A percentile compares a stretch with the other conserved stretches of the same genome.
Conservation (phyloP, 2,797 vertebrate species). For the Pseudomugil tenellus region DNA sequence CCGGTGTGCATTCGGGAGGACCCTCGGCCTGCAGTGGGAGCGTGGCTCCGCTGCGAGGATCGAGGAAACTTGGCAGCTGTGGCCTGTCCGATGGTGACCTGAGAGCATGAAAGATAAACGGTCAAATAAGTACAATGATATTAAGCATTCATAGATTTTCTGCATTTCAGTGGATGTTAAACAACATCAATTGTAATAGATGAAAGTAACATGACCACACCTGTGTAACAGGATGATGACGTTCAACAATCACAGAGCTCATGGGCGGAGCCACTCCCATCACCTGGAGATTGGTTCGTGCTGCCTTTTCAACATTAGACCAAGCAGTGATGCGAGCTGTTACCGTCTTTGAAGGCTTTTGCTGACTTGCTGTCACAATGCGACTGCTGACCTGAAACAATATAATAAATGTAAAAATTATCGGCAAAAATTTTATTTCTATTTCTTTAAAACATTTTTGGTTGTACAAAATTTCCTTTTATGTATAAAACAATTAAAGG, state of each 20-base stretch:
- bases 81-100: slow-evolving; percentile 93
- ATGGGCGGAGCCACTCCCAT: slow-evolving; percentile 91
- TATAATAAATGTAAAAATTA: not conserved
- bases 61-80: slow-evolving; percentile 89
- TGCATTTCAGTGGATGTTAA: not conserved
- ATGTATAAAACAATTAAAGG: too few relatives aligned
- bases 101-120: slow-evolving; percentile 46
- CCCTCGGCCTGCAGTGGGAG: slow-evolving; percentile 64
- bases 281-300: slow-evolving; percentile 83
- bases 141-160: not conserved
- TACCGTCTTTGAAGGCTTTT: slow-evolving; percentile 90
- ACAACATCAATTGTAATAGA: not conserved
- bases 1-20: slow-evolving; percentile 72
- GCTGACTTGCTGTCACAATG: slow-evolving; percentile 87
- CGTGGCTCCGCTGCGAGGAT: slow-evolving; percentile 79
- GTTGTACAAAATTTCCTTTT: not conserved
- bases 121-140: not conserved
- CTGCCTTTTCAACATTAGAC: slow-evolving; percentile 77
- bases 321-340: slow-evolving; percentile 89
- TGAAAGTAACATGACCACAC: slow-evolving; percentile 67
- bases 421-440: not conserved
- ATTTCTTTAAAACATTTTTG: not conserved
- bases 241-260: slow-evolving; percentile 92
- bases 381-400: slow-evolving; percentile 82
- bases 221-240: slow-evolving; percentile 93